A percentile compares a stretch with the other conserved stretches of the same genome.
These are phyloP conservation scores for Limenitis camilla DNA, from an alignment of 2,888 invertebrate species.

Conservation along the genomic window DNA sequence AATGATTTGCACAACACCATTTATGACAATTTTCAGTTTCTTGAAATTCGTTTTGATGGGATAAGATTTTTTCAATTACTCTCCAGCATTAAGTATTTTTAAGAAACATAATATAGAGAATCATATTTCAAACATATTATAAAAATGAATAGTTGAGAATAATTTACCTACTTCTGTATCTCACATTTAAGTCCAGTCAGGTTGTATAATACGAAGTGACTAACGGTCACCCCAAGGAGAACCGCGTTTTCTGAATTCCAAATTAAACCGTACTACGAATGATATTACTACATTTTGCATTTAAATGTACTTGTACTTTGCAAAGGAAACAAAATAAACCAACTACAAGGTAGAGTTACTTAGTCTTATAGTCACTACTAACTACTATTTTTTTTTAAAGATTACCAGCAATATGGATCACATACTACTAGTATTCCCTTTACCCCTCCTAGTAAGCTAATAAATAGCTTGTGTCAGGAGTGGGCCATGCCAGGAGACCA, in stretches of 20 bases:
- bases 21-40: too few relatives aligned
- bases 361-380: not conserved
- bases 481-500: too few relatives aligned
- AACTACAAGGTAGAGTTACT: not conserved
- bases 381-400: too few relatives aligned
- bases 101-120: too few relatives aligned
- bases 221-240: conserved; percentile 17
- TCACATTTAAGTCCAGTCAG: not conserved
- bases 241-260: conserved; percentile 19
- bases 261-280: conserved; percentile 8
- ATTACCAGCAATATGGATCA: too few relatives aligned
- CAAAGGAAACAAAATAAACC: not conserved
- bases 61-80: too few relatives aligned
- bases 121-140: not conserved
- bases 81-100: too few relatives aligned
- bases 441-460: too few relatives aligned
- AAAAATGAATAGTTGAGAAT: not conserved
- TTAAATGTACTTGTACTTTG: conserved; percentile 3
- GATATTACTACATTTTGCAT: conserved; percentile 12
- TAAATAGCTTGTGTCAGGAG: too few relatives aligned
- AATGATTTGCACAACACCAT: too few relatives aligned
- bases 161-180: not conserved
- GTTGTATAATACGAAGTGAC: conserved; percentile 5
- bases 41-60: too few relatives aligned
- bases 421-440: too few relatives aligned